Evolutionary conservation across 2,797 vertebrate species (phyloP), one percentile per base, ranked within the genome.

Genomic region (Artibeus lituratus): DNA sequence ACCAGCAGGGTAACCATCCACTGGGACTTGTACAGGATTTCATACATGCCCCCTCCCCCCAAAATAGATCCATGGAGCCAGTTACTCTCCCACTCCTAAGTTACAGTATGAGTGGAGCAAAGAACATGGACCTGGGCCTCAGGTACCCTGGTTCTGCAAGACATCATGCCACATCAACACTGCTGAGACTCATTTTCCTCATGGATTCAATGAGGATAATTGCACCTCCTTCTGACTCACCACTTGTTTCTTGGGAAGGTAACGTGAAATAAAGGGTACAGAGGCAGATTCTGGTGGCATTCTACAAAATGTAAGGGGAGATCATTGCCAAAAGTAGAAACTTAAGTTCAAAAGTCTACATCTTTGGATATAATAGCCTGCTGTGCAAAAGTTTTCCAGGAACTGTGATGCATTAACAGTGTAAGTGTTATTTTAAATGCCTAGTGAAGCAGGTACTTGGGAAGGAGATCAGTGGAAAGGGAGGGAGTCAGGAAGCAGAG

Each of bases 151-250:
- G 74, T 53, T 87, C 55, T 37, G 1, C 59, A 57, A 67, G 73
- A n/a, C 15, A 10, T 42, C 7, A 10, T 10, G 18, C 14, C 7
- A 49, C 21, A 18, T 39, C 42, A 24, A 49, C 35, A 37, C 7
- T 42, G 19, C 18, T 16, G 8, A 29, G 9, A 32, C 49, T 88
- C 4, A 10, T 53, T 78, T 42, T 73, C 55, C 39, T 87, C 22
- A 6, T 0, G 2, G 8, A 2, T 14, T 47, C 65, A 15, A 0
- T 18, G 4, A 39, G 18, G 32, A 44, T 51, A 21, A n/a, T 37
- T 24, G 4, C 15, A 18, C 5, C 19, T 57, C 5, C 15, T 19
- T 32, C 5, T 22, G 35, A 18, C 53, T 6, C 1, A 1, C 39
- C 7, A 0, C 14, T 3, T 29, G 19, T 10, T 26, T 10, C 2